Base-by-base conservation (phyloP, 2,797 vertebrate genomes). In the Silurus aristotelis region DNA sequence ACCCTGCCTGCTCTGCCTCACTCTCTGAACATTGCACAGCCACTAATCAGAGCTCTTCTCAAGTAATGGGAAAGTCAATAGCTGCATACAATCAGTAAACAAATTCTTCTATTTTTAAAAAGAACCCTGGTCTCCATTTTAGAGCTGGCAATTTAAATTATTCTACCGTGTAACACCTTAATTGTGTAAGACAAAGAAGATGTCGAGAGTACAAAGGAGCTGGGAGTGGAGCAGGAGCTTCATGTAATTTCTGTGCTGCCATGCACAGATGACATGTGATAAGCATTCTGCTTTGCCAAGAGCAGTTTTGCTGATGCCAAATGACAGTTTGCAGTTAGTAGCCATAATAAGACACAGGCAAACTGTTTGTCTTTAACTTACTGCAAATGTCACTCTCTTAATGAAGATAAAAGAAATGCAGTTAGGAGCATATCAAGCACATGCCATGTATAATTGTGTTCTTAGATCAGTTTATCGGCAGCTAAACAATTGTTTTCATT, bases 101-200 rank as follows among this genome's bases (percentile, higher is more conserved):
- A 98, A 97, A 97, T 96, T 95, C 94, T 93, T 93, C 92, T 95
- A 92, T 94, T 95, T 95, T 91, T 92, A 93, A 93, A 94, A 95
- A 94, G 92, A 91, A 92, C 94, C 94, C 93, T 93, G 92, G 94
- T 95, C 94, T 95, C 95, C 94, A 94, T 97, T 97, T 97, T 96
- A 96, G 93, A 92, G 91, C 92, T 90, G 94, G 94, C 95, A 96
- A 97, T 97, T 97, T 96, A 96, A 96, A 96, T 97, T 97, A 97
- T 97, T 98, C 95, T 97, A 97, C 95, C 95, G 91, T 97, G 96
- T 96, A 97, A 97, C 94, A 96, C 95, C 97, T 97, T 97, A 97
- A 97, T 97, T 97, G 96, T 96, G 93, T 94, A 96, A 97, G 96
- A 99, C 95, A 97, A 97, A 97, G 96, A 96, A 94, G 93, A 94